Percentiles rank a stretch among this genome's conserved stretches.
These are phyloP conservation scores for Melanostoma scalare DNA, from an alignment of 2,888 invertebrate genomes.

Conservation along the genomic window DNA sequence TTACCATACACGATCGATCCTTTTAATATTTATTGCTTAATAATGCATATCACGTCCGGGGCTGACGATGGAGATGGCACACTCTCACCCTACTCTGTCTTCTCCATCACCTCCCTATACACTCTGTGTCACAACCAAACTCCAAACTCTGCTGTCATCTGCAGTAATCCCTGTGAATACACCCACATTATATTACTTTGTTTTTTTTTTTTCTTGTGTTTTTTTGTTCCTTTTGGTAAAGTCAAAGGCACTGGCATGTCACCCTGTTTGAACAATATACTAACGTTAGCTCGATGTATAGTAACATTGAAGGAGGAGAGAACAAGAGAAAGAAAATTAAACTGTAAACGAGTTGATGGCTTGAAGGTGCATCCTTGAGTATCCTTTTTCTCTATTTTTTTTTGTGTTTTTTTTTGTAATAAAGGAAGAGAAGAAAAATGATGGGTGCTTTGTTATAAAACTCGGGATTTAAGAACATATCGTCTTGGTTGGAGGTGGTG, in stretches of 20 bases:
- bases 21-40: constrained; percentile 74
- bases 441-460: constrained; percentile 45
- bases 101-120: neutral
- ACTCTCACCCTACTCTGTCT: constrained; percentile 25
- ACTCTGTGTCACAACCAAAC: constrained; percentile 6
- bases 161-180: constrained; percentile 48
- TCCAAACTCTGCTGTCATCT: constrained; percentile 47
- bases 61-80: constrained; percentile 28
- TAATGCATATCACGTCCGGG: constrained; percentile 73
- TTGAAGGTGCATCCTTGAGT: constrained; percentile 63
- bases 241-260: constrained; percentile 67
- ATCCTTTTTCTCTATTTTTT: constrained; percentile 14
- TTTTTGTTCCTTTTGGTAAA: constrained; percentile 5
- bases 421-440: constrained; percentile 26
- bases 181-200: constrained; percentile 64
- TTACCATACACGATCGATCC: constrained; percentile 73
- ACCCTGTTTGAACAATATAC: constrained; percentile 50
- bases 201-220: constrained; percentile 7
- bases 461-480: constrained; percentile 28
- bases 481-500: neutral
- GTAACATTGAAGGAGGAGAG: constrained; percentile 7
- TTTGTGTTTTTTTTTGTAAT: constrained; percentile 12
- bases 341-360: constrained; percentile 60
- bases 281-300: constrained; percentile 28
- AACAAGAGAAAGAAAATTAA: constrained; percentile 51